Base-by-base conservation (phyloP, 2,888 invertebrate genomes). In the Trichogramma dendrolimi region DNA sequence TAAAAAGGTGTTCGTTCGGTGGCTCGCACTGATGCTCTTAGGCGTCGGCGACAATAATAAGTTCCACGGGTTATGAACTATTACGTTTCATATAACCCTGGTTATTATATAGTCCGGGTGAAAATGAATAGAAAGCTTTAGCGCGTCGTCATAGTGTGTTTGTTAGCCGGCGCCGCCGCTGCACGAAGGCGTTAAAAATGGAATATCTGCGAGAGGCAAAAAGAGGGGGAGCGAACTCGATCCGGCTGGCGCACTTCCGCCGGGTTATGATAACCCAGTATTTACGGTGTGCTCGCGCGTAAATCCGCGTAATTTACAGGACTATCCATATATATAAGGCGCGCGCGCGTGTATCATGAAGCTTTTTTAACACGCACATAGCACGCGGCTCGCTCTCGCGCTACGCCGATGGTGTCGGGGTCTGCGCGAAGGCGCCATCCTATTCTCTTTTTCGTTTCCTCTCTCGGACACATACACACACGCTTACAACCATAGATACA, bases 251-350 rank as follows among this genome's bases (percentile, higher is more conserved):
- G 72, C 70, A 70, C 68, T 67, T 68, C 65, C 69, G 71, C 69
- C 73, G 75, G 70, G 71, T 69, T 73, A 74, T 74, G 77, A 77
- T 77, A 77, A 76, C 77, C 75, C 72, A 74, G 72, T 77, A 77
- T 77, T 77, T 77, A 77, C 73, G 72, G 71, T 72, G 71, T 68
- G 69, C 66, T 64, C 66, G 55, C 61, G 65, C 66, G 69, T 68
- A 70, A 74, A 72, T 71, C 72, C 71, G 70, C 70, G 70, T 74
- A 74, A 75, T 75, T 75, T 75, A 75, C 73, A 70, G 70, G 69
- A 58, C 47, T 57, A 14, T 55, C 61, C 43, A 58, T 61, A 48
- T 27, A 27, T 27, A 27, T 27, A 27, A 27, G 27, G 27, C 27
- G 27, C 40, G 60, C 48, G 10, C 8, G 6, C 52, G 57, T 54